phyloP scores from a whole-genome alignment of 2,888 invertebrate genomes.

The Phrixothrix hirtus region DNA sequence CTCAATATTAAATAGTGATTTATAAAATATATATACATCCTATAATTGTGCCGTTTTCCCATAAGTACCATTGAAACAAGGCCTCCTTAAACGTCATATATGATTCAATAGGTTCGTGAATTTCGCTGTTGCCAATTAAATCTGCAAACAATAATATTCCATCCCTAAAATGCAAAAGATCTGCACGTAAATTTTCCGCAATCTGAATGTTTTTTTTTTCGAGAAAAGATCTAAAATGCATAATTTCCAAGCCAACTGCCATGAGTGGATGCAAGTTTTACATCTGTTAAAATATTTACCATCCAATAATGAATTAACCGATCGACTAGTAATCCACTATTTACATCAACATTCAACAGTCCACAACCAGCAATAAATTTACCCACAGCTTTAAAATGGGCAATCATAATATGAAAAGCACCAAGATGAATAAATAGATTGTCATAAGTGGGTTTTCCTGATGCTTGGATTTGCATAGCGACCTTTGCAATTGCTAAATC shows the following conservation, averaged over 20 bases:
- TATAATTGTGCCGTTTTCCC: constrained; percentile 24
- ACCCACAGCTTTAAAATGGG: constrained; percentile 40
- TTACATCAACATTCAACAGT: constrained; percentile 31
- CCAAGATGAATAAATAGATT: constrained; percentile 47
- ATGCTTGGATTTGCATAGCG: constrained; percentile 39
- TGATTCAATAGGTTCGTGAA: background rate
- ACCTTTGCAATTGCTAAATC: constrained; percentile 44
- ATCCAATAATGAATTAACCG: constrained; percentile 35
- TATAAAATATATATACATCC: constrained; percentile 40
- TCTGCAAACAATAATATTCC: no score
- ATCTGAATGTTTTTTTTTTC: background rate
- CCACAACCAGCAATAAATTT: constrained; percentile 37
- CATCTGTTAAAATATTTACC: constrained; percentile 44
- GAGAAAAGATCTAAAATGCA: constrained; percentile 4
- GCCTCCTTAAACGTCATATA: background rate
- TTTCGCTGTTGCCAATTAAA: no score
- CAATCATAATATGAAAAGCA: constrained; percentile 42
- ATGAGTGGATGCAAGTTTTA: constrained; percentile 37
- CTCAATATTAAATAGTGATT: constrained; percentile 39
- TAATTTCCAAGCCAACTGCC: constrained; percentile 2
- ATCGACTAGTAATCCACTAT: constrained; percentile 39
- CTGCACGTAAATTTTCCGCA: background rate
- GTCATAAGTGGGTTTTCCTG: constrained; percentile 39
- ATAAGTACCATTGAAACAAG: background rate
- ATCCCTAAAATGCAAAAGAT: background rate